Conservation (phyloP, 2,113 vertebrate genomes). For the Dascyllus trimaculatus region DNA sequence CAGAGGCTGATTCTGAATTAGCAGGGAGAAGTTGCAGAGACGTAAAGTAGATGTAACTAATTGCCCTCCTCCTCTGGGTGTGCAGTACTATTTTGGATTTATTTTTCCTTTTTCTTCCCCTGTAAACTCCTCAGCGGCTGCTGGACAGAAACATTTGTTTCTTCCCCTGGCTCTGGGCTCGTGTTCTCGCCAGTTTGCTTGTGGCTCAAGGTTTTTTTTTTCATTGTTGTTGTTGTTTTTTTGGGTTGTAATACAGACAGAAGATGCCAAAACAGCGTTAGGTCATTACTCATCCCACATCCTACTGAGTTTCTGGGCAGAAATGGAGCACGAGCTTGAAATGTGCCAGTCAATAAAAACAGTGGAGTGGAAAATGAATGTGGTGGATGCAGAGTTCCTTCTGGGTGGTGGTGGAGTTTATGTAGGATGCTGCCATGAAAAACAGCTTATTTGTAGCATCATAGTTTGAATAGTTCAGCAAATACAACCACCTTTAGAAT, state of each 20-base stretch:
- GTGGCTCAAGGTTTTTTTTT: slow-evolving; percentile 15
- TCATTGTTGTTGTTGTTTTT: background rate
- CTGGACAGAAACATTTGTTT: slow-evolving; percentile 54
- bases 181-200: slow-evolving; percentile 44
- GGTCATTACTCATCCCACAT: slow-evolving; percentile 63
- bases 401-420: background rate
- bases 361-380: background rate
- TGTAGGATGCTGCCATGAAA: no score
- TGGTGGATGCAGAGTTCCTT: background rate
- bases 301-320: slow-evolving; percentile 36
- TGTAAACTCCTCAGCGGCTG: slow-evolving; percentile 18
- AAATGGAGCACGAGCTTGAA: slow-evolving; percentile 4
- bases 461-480: no score
- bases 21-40: slow-evolving; percentile 7
- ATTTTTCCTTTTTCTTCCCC: background rate
- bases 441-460: no score
- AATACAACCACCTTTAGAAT: no score
- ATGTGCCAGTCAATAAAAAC: slow-evolving; percentile 21
- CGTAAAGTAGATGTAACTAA: slow-evolving; percentile 36
- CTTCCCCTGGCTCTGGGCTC: slow-evolving; percentile 32
- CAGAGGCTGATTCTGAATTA: slow-evolving; percentile 17
- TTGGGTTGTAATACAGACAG: slow-evolving; percentile 34
- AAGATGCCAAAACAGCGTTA: slow-evolving; percentile 58
- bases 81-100: slow-evolving; percentile 28
- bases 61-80: slow-evolving; percentile 24